A percentile compares a stretch with the other conserved stretches of the same genome.
Evolutionary conservation across 2,113 vertebrate genomes (phyloP).

Genomic region (Stegostoma tigrinum): DNA sequence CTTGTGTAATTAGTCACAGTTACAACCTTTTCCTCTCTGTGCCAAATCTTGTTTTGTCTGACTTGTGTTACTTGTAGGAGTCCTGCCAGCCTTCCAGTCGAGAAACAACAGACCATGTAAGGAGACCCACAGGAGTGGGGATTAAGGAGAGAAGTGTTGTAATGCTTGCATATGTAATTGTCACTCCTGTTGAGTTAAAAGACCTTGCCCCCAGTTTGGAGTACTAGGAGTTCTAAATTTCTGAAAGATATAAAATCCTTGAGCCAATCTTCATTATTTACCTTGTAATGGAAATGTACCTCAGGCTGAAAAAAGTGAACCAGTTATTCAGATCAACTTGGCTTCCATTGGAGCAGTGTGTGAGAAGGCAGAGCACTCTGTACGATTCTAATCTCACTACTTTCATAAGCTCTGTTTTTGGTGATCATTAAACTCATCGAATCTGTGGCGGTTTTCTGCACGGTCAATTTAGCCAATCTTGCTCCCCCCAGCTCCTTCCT

Average conservation of each 20-base stretch:
- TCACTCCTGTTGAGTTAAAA: conserved; percentile 5
- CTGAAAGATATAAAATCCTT: neutral
- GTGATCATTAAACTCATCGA: neutral
- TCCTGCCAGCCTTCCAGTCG: neutral
- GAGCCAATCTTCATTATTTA: neutral
- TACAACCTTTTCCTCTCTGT: neutral
- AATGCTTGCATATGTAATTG: neutral
- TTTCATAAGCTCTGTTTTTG: neutral
- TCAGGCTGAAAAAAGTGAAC: neutral
- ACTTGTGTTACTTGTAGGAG: neutral
- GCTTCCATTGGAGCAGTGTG: neutral
- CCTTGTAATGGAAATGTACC: neutral
- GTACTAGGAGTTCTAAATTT: neutral
- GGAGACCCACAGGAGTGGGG: neutral
- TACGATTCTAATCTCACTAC: neutral
- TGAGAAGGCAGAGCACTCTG: neutral
- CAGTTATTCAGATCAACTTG: neutral
- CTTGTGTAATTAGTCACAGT: neutral
- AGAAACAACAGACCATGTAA: neutral
- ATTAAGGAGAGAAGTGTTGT: neutral
- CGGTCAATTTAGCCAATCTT: neutral
- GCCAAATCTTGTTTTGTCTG: conserved; percentile 18
- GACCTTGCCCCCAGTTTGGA: neutral
- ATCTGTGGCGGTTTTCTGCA: neutral
- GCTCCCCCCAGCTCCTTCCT: neutral